Evolutionary conservation across 2,113 vertebrate species (phyloP), one percentile per base, ranked within the genome.

Genomic region (Uropsilus gracilis): DNA sequence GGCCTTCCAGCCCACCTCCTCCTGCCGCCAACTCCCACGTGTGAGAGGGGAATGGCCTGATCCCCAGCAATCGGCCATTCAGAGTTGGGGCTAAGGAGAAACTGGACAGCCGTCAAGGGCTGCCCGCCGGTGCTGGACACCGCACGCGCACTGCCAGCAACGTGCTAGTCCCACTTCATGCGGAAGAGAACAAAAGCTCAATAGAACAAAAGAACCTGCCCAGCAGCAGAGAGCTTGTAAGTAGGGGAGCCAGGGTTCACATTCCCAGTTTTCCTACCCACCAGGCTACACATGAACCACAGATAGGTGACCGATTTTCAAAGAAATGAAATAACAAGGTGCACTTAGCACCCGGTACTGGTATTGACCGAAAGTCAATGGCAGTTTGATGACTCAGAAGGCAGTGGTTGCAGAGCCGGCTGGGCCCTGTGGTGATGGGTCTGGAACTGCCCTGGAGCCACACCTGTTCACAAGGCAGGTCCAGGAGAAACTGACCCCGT

Each of bases 341-440:
- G 32, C 66, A 34, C 76, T 83, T 46, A 55, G 71, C 48, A 3
- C 46, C 34, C 42, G 5, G 8, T 34, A 34, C 50, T 37, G 17
- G 68, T 42, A 76, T 46, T 66, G 97, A 84, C 46, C 0, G 0
- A 39, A 69, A 89, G 92, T 94, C 95, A 85, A 0, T 24, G 82
- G 44, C 77, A 18, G 71, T 71, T 66, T 53, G 94, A 91, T 78
- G 69, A 69, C 83, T 89, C 92, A 71, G 94, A 81, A 82, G 44
- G 84, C 13, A 53, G 75, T 46, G 94, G 85, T 75, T 86, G 92
- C 71, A 55, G 64, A 90, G 90, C 26, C 2, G 4, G 5, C 1
- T 1, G 91, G 34, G 22, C 53, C 44, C 46, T 32, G 44, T 34
- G 1, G 1, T 22, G 8, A 22, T n/a, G 94, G 46, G 88, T 72